Evolutionary conservation across 2,888 invertebrate species (phyloP), one percentile per base, ranked within the genome.

Genomic region (Agonopterix heracliana): DNA sequence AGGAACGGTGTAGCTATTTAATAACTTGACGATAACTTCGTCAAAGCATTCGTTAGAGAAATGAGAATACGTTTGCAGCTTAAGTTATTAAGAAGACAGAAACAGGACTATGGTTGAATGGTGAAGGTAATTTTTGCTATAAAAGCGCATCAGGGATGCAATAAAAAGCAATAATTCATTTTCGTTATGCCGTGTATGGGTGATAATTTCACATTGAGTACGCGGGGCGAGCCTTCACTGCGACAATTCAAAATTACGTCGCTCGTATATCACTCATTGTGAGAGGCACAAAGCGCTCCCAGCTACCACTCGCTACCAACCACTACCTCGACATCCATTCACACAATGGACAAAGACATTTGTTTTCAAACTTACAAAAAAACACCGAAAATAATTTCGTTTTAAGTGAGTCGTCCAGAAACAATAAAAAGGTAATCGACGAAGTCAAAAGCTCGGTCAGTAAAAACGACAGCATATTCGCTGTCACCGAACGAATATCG

Each of bases 241-340:
- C 80, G 85, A 85, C 86, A 85, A 85, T 86, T 86, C 77, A 72
- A 77, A 81, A 80, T 79, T 76, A 81, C 77, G 77, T 79, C 83
- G 78, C 75, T 81, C 85, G 82, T 88, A 87, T 87, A 88, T 87
- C 87, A 86, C 81, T 86, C 86, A 85, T 84, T 84, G 86, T 86
- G 84, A 80, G 77, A 70, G 79, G 73, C 78, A 86, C 85, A 86
- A 86, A 77, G 81, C 74, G 64, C 64, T 57, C 62, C 59, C 66
- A 66, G 81, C 84, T 81, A 79, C 83, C 78, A 77, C 65, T 68
- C 63, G 83, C 84, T 78, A 79, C 82, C 79, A 77, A 61, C 78
- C 71, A 69, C 66, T 68, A 68, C 68, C 69, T 68, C 68, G 66
- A 69, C 68, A 67, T 66, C 79, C 84, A 81, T 79, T 78, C 81